Evolutionary conservation across 2,888 invertebrate genomes (phyloP).

Genomic region (Coelopa pilipes): DNA sequence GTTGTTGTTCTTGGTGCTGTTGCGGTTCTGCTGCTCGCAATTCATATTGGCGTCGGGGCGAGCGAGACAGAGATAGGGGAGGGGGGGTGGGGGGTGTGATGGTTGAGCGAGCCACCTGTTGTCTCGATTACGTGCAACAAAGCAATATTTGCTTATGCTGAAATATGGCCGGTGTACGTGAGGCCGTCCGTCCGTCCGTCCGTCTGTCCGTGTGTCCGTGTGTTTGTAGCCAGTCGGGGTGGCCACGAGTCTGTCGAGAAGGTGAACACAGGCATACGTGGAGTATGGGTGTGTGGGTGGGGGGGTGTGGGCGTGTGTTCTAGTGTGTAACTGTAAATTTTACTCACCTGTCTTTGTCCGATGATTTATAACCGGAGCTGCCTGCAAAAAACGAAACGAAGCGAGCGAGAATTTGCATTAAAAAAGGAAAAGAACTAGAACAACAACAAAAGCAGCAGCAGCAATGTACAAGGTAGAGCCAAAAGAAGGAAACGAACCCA

Average conservation of each 20-base stretch:
- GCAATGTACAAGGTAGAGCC: neutral
- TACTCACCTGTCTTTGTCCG: slow-evolving; percentile 84
- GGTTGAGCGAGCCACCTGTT: slow-evolving; percentile 53
- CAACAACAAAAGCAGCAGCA: slow-evolving; percentile 26
- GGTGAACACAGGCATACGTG: slow-evolving; percentile 50
- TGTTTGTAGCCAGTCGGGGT: neutral
- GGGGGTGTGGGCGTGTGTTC: slow-evolving; percentile 36
- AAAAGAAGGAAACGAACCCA: neutral
- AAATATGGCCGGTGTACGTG: neutral
- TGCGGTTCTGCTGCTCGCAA: too few species aligned
- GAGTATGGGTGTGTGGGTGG: slow-evolving; percentile 35
- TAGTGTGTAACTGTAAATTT: slow-evolving; percentile 43
- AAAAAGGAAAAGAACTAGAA: neutral
- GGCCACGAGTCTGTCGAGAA: neutral
- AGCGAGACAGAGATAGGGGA: too few species aligned
- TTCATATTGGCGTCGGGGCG: too few species aligned
- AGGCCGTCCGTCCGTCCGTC: neutral
- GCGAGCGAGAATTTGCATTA: slow-evolving; percentile 36
- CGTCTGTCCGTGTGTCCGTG: neutral
- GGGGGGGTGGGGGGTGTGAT: too few species aligned
- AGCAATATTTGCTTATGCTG: too few species aligned
- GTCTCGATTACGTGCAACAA: slow-evolving; percentile 9
- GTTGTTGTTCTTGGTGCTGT: too few species aligned
- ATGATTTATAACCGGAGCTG: slow-evolving; percentile 84
- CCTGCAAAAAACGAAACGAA: slow-evolving; percentile 69